phyloP scores from a whole-genome alignment of 2,797 vertebrate species.

The Austrolebias charrua region DNA sequence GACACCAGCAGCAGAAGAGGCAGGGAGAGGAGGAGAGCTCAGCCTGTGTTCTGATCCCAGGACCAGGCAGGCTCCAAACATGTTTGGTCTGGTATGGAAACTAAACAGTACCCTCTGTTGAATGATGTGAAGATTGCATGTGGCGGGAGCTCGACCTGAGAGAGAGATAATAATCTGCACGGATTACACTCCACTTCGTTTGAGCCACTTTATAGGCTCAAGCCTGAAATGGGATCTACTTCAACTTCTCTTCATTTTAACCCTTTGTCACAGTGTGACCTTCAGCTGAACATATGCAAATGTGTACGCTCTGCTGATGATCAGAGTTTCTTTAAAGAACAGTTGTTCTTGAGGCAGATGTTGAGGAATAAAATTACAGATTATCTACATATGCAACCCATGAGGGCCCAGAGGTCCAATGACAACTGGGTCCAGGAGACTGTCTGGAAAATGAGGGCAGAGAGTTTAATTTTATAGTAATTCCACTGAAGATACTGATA shows the following conservation, averaged over 20 bases:
- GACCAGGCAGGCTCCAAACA: constrained; percentile 26
- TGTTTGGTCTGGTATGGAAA: constrained; percentile 60
- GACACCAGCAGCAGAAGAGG: constrained; percentile 32
- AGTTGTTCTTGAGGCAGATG: constrained; percentile 24
- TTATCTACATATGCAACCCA: background rate
- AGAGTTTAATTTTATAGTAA: constrained; percentile 48
- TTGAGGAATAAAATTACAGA: constrained; percentile 15
- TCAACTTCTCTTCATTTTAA: constrained; percentile 26
- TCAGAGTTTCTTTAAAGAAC: constrained; percentile 23
- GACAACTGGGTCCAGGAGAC: background rate
- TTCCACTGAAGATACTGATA: constrained; percentile 31
- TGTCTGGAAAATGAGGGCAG: background rate
- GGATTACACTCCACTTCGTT: background rate
- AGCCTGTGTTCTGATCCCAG: constrained; percentile 46
- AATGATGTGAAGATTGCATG: constrained; percentile 65
- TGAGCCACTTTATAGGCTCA: constrained; percentile 1
- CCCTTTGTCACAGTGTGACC: constrained; percentile 28
- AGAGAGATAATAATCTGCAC: background rate
- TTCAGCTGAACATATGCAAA: background rate
- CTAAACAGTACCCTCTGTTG: constrained; percentile 82
- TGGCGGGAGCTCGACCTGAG: constrained; percentile 23
- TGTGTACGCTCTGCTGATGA: background rate
- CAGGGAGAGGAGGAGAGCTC: constrained; percentile 47
- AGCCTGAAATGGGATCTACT: background rate
- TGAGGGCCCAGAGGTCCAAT: background rate